Evolutionary conservation across 1,140 invertebrate genomes (phyloP).

Genomic region (Gonatopus flavifemur): DNA sequence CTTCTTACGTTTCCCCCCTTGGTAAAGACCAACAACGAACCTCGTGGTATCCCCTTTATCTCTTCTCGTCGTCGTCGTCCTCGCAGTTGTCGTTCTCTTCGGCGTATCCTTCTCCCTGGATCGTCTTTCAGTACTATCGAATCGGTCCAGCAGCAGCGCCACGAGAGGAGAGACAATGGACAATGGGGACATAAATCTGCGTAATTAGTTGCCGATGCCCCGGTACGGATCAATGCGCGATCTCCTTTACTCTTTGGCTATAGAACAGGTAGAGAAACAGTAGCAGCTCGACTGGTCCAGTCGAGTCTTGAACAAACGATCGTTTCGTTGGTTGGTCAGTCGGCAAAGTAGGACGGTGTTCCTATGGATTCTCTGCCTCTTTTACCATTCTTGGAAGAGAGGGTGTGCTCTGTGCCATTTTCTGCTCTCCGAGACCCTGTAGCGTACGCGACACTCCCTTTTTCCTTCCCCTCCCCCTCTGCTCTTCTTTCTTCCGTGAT

Average conservation of each 20-base stretch:
- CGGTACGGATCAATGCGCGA: constrained; percentile 57
- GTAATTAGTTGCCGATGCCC: constrained; percentile 66
- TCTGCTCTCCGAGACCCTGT: background rate
- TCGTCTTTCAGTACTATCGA: constrained; percentile 21
- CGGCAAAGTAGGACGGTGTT: constrained; percentile 52
- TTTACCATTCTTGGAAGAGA: background rate
- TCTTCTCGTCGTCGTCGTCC: constrained; percentile 15
- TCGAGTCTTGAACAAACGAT: constrained; percentile 54
- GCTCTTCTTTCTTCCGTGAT: no score
- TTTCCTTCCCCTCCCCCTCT: no score
- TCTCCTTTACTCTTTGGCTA: constrained; percentile 50
- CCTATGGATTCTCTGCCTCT: constrained; percentile 6
- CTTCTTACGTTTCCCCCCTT: constrained; percentile 28
- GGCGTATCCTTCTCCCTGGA: constrained; percentile 12
- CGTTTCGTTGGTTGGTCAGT: constrained; percentile 56
- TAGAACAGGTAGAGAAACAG: no score
- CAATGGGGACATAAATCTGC: constrained; percentile 69
- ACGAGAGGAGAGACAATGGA: constrained; percentile 59
- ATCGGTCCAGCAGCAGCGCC: constrained; percentile 23
- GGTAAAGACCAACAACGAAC: constrained; percentile 16
- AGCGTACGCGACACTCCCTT: no score
- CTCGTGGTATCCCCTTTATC: constrained; percentile 28
- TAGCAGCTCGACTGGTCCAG: no score
- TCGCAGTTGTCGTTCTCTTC: constrained; percentile 16
- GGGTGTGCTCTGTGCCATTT: background rate